Evolutionary conservation across 2,113 vertebrate species (phyloP).

Genomic region (Hemiscyllium ocellatum): DNA sequence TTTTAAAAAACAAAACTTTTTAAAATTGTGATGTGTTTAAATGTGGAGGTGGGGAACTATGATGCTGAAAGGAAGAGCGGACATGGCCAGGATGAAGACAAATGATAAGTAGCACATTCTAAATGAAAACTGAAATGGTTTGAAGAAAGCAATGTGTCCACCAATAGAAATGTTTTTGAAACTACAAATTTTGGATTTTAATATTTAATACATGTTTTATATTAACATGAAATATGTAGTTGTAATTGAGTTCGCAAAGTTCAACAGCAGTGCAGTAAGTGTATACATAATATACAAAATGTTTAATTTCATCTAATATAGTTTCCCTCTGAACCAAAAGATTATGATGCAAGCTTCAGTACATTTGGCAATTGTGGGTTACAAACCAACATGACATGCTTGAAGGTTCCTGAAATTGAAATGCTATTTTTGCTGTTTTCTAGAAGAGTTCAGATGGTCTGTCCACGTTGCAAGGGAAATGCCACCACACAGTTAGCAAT

Average conservation of each 20-base stretch:
- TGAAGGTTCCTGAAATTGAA: neutral
- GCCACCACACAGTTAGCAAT: conserved; percentile 48
- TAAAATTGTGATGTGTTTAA: too few relatives aligned
- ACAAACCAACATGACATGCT: neutral
- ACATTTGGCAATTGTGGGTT: neutral
- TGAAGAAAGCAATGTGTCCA: neutral
- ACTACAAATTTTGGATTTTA: neutral
- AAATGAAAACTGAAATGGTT: neutral
- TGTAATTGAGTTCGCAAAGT: neutral
- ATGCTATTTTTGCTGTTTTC: neutral
- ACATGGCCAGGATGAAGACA: neutral
- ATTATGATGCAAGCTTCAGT: neutral
- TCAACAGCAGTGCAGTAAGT: neutral
- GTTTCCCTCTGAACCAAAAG: neutral
- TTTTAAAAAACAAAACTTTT: too few relatives aligned
- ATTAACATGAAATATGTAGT: neutral
- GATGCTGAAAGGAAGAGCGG: too few relatives aligned
- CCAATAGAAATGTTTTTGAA: neutral
- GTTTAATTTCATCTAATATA: neutral
- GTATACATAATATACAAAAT: neutral
- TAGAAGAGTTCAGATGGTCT: conserved; percentile 58
- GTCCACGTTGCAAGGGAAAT: conserved; percentile 48
- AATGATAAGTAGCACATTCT: neutral
- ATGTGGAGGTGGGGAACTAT: too few relatives aligned
- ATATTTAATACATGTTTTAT: neutral